Base-by-base conservation (phyloP, 2,888 invertebrate genomes). In the Napeogenes inachia region DNA sequence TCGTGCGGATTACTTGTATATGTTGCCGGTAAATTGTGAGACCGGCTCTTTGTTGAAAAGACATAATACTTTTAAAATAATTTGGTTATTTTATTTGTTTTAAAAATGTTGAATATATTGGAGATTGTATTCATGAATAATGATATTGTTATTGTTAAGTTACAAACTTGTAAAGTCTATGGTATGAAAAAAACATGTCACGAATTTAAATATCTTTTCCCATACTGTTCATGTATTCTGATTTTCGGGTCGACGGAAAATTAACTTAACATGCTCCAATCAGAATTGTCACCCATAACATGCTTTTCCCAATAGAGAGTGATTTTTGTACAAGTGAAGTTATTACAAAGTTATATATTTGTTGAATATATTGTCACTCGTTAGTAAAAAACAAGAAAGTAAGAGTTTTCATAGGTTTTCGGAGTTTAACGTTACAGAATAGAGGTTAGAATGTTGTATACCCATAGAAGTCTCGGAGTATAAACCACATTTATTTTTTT, bases 191-290 rank as follows among this genome's bases (percentile, higher is more conserved):
- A 12, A 42, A 10, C 8, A 10, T 10, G 42, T 42, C 10, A 2
- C 30, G 30, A 63, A 63, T 58, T 63, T 56, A 57, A 54, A 59
- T 58, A 54, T 57, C 13, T 46, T 54, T 45, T 45, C 45, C 13
- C 0, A 56, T 33, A 10, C 53, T 21, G 56, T 35, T 35, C 45
- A 53, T 30, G 57, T 60, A 60, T 56, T 56, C 42, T 32, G 50
- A 60, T 56, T 53, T 50, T 50, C 47, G 32, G 42, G 56, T 60
- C 60, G 42, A 13, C 56, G 42, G 60, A 45, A 61, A 61, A 65
- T 63, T 63, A 63, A 61, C 63, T 61, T 65, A 63, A 60, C 58
- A 63, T 56, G 55, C 30, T 47, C 56, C 56, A 63, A 63, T 65
- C 65, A 65, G 42, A 54, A 32, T 35, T 13, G 13, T 63, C 60